Evolutionary conservation across 2,113 vertebrate genomes (phyloP), one percentile per base, ranked within the genome.

Genomic region (Cyphomyrus discorhynchus): DNA sequence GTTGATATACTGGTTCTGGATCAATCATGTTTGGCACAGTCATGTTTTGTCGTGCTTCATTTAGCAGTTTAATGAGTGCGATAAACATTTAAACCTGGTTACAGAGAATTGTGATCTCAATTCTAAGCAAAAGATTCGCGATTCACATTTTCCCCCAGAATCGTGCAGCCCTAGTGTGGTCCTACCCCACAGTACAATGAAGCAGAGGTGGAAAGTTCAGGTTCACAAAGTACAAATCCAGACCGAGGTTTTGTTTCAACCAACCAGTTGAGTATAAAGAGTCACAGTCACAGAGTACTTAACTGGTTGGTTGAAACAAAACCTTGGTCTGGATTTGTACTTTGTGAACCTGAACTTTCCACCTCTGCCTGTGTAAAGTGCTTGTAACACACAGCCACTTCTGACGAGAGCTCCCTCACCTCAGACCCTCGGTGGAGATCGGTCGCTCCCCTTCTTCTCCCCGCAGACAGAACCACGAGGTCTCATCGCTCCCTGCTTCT

Each of bases 401-500:
- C 58, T n/a, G 24, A 9, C 24, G 24, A n/a, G 58, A 62, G 58
- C 58, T 9, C 2, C 58, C n/a, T 10, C 58, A n/a, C 58, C 58
- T 27, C 58, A 11, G 8, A 10, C 58, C n/a, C 58, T 66, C 58
- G 1, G 8, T 10, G 58, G 58, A 27, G 8, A 27, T 3, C 58
- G 2, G n/a, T n/a, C 8, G 56, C 21, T 62, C 58, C 19, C 53
- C 53, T 56, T 56, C 5, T 56, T 21, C 52, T 56, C 53, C 21
- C 56, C 21, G 0, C 21, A n/a, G 56, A 24, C 21, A n/a, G 6
- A 58, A 58, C 6, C 58, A 10, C 8, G 2, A 27, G n/a, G 24
- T 11, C 24, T 66, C 58, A 66, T 66, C 0, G 0, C 45, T 93
- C 89, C 77, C 91, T 1, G 90, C 91, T 88, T 2, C 95, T 95